Base-by-base conservation (phyloP, 2,113 vertebrate genomes). In the Eulacestoma nigropectus region DNA sequence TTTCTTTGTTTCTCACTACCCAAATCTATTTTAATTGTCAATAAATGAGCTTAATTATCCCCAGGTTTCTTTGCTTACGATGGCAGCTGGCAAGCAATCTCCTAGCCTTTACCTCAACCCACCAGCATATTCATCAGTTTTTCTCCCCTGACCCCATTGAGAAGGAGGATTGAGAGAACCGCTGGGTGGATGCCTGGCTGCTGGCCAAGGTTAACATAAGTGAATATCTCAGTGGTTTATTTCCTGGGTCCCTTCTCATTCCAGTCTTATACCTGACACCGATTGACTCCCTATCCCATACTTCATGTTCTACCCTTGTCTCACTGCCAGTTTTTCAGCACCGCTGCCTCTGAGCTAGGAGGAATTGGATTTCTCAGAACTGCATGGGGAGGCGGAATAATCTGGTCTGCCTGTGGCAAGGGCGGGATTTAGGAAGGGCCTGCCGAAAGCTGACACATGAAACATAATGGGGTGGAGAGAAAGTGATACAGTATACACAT, bases 141-240 rank as follows among this genome's bases (percentile, higher is more conserved):
- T 55, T 84, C 6, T 84, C 4, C 21, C 8, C 21, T 22, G 4
- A 4, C 5, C 7, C 26, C n/a, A 13, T 9, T 35, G 26, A 63
- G 26, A 21, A 76, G 9, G 4, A 16, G 7, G 20, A 64, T 10
- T 0, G 2, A 76, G 33, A 69, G 18, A 30, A 39, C 1, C 0
- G 0, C n/a, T 56, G 37, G 19, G 19, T 69, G 30, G 41, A 16
- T 3, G 0, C 13, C 39, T 69, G 53, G 55, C 41, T 90, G n/a
- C 46, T 94, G 52, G 44, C 18, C 46, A 70, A 81, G 53, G 10
- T 79, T 87, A 84, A 39, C 7, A 11, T 17, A 59, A 60, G 10
- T 39, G 30, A 70, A 15, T 76, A 81, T 29, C 53, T 69, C 67
- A 63, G 64, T 63, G 50, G 25, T 63, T 67, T 44, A 72, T 77